These are phyloP conservation scores for Sturnus vulgaris DNA, from an alignment of 2,113 vertebrate genomes.

Conservation along the genomic window DNA sequence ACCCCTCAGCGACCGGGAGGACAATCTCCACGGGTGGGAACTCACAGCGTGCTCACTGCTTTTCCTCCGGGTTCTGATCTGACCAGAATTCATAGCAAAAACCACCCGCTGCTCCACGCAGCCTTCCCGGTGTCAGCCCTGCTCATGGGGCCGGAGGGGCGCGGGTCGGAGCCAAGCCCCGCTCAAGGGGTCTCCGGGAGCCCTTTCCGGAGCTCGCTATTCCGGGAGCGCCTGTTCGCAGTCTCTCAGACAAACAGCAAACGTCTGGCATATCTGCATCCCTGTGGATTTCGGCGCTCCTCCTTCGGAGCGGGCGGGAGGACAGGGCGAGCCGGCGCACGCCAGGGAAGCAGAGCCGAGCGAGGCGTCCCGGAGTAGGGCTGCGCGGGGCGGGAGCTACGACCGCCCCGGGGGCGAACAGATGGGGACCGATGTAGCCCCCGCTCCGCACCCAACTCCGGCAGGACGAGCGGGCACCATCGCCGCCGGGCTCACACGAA, in stretches of 20 bases:
- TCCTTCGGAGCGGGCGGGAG: background rate
- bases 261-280: background rate
- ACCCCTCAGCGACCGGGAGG: background rate
- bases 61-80: background rate
- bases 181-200: background rate
- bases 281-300: background rate
- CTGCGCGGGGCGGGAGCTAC: background rate
- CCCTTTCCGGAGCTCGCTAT: background rate
- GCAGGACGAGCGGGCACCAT: background rate
- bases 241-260: background rate
- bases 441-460: background rate
- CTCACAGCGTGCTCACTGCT: rapidly evolving
- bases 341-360: background rate
- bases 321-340: background rate
- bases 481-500: background rate
- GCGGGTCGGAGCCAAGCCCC: background rate
- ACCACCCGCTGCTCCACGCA: background rate
- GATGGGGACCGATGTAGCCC: background rate
- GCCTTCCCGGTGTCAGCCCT: background rate
- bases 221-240: background rate
- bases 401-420: background rate
- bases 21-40: background rate
- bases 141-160: background rate
- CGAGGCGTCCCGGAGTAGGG: background rate
- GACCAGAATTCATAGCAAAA: background rate